Evolutionary conservation across 2,797 vertebrate genomes (phyloP), one percentile per base, ranked within the genome.

Genomic region (Pseudochirops cupreus): DNA sequence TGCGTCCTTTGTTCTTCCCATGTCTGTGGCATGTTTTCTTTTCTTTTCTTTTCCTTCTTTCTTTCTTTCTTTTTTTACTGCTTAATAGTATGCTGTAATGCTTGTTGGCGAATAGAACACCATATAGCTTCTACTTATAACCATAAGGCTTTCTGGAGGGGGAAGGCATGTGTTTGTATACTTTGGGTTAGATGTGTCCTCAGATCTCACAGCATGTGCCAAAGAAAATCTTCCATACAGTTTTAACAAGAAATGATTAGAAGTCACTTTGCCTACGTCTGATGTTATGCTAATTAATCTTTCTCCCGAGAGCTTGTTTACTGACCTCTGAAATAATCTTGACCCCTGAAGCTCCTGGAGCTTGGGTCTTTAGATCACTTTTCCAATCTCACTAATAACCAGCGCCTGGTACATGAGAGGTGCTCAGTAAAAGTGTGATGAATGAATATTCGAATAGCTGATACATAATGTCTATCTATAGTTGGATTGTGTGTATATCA

Each of bases 141-240:
- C 10, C 0, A 14, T 55, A 56, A 93, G 50, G 46, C 26, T 90
- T 87, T 94, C 53, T 21, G 50, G 31, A n/a, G 33, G 24, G 46
- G 55, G 26, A 31, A 59, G n/a, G 94, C 13, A 50, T 12, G 33
- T 31, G 54, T 39, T 89, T 28, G 31, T 56, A 0, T 31, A 28
- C 92, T 95, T 95, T 90, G 58, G 21, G 89, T 91, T 46, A 82
- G n/a, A 74, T 16, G 24, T 28, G 39, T 87, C 74, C 21, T 87
- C 52, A 91, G 29, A 58, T 90, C 95, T 95, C 56, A 58, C 58
- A 74, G 74, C 50, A 18, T 10, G 54, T 94, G 91, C 94, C 93
- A 95, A 93, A 56, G 29, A 56, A 89, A 39, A n/a, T 91, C 91
- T 90, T 56, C 56, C 29, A 46, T n/a, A 91, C 55, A 74, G 16